Conservation (phyloP, 2,113 vertebrate genomes). For the Melierax canorus region DNA sequence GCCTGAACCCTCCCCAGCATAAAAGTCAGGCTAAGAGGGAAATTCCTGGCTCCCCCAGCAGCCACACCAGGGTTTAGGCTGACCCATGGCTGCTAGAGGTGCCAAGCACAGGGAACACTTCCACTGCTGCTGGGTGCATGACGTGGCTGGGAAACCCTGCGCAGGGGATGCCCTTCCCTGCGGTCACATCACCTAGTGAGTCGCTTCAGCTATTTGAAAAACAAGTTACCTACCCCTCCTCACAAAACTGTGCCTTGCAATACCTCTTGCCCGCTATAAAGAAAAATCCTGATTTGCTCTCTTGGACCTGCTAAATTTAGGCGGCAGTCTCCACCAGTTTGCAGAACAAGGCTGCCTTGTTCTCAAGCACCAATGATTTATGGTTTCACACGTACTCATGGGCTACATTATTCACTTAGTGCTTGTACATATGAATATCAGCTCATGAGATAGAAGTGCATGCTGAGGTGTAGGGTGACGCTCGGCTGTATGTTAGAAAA, state of each 20-base stretch:
- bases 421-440: conserved; percentile 36
- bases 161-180: not conserved
- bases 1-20: not conserved
- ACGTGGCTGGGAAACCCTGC: not conserved
- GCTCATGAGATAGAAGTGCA: not conserved
- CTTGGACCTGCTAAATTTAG: conserved; percentile 28
- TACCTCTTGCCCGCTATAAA: not conserved
- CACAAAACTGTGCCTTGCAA: conserved; percentile 29
- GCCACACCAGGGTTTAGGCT: not conserved
- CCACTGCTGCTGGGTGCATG: not conserved
- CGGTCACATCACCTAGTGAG: not conserved
- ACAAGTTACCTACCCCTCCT: not conserved
- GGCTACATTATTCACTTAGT: conserved; percentile 38
- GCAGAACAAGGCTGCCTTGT: conserved; percentile 58
- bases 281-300: not conserved
- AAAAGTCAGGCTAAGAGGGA: not conserved
- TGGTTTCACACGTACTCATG: conserved; percentile 45
- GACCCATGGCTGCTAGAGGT: not conserved
- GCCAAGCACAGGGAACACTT: not conserved
- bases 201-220: not conserved
- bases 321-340: conserved; percentile 32
- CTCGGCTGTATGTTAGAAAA: not conserved
- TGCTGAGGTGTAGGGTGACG: not conserved
- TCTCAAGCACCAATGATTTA: conserved; percentile 39
- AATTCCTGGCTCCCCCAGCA: not conserved